Evolutionary conservation across 2,888 invertebrate species (phyloP).

Genomic region (Platynereis dumerilii): DNA sequence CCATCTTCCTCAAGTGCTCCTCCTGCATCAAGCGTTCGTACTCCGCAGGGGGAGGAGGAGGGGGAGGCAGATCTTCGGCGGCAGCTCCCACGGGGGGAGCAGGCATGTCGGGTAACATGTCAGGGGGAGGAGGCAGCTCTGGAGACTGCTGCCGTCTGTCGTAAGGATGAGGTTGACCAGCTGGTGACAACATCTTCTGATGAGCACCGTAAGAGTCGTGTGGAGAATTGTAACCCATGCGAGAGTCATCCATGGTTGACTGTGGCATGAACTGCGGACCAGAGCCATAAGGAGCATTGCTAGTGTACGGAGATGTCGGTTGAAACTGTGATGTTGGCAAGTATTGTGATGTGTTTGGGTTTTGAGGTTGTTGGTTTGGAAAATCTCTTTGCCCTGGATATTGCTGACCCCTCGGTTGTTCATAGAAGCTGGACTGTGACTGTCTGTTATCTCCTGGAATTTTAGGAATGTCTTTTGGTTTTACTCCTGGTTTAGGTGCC

Average conservation of each 20-base stretch:
- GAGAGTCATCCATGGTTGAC: too few relatives aligned
- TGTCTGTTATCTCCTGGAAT: constrained; percentile 42
- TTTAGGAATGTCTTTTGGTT: constrained; percentile 44
- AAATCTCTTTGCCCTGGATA: not conserved
- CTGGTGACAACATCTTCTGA: not conserved
- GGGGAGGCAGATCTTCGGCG: constrained; percentile 57
- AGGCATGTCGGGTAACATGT: constrained; percentile 48
- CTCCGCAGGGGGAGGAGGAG: constrained; percentile 66
- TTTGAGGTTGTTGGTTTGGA: not conserved
- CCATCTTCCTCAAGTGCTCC: constrained; percentile 50
- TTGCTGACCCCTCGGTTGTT: constrained; percentile 1
- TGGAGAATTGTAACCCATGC: too few relatives aligned
- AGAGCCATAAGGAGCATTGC: too few relatives aligned
- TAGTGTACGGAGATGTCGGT: too few relatives aligned
- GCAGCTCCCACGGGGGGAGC: constrained; percentile 42
- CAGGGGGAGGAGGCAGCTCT: constrained; percentile 45
- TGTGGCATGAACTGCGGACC: too few relatives aligned
- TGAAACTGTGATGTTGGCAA: not conserved
- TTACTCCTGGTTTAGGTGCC: constrained; percentile 45
- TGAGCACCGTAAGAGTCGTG: too few relatives aligned
- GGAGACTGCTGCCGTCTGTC: constrained; percentile 19
- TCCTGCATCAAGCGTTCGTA: constrained; percentile 62
- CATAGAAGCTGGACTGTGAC: constrained; percentile 47
- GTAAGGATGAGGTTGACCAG: constrained; percentile 1
- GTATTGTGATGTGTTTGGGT: not conserved